Base-by-base conservation (phyloP, 2,113 vertebrate genomes). In the Redunca redunca region DNA sequence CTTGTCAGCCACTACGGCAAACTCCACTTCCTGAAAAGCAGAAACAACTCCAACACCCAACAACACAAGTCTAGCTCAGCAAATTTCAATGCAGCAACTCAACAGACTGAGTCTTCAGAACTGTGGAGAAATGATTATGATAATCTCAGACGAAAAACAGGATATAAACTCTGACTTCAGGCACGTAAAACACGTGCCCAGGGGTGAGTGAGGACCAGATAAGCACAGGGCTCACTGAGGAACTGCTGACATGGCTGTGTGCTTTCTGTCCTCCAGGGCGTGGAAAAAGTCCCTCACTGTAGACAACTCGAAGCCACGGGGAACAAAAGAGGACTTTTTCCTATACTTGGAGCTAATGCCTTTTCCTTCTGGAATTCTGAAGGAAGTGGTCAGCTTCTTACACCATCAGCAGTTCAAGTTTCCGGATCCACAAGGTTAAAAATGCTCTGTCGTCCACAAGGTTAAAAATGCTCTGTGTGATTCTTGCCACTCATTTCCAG, bases 141-240 rank as follows among this genome's bases (percentile, higher is more conserved):
- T 83, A 90, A 95, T 6, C 53, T 58, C 50, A 92, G 81, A 86
- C 60, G 88, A 93, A 97, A 96, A 97, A 97, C 96, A 98, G 95
- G 95, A 97, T 86, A 58, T 57, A 58, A 96, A 96, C 48, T 52
- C 74, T 85, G 94, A 84, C 25, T 93, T 53, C 19, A 90, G 67
- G 28, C 46, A 83, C 2, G 3, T 87, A 91, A 83, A 82, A 96
- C 25, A 78, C 43, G 17, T 21, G 62, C 40, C 23, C 77, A 36
- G 6, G 43, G 64, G 4, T 36, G 21, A 92, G 89, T 87, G 92
- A 96, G 85, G 85, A 83, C 64, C 48, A 93, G 48, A 77, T 2
- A 93, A 57, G 62, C 30, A 50, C 7, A 40, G 33, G n/a, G 3
- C 46, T 10, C 6, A 43, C 23, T 40, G 64, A n/a, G 50, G 40